phyloP scores from a whole-genome alignment of 2,888 invertebrate species.

The Ganaspis brasiliensis region DNA sequence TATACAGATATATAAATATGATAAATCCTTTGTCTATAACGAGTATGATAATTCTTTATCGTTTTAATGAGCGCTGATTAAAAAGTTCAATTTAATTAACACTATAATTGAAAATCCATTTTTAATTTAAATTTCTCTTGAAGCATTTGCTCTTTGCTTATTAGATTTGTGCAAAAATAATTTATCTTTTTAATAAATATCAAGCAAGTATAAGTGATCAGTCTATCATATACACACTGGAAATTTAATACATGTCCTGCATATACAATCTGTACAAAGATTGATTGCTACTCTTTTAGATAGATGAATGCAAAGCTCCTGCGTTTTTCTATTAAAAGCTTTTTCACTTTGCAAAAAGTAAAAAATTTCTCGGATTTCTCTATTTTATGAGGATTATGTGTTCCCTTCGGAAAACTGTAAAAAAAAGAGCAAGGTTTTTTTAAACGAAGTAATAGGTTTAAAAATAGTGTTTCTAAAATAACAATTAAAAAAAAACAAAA shows the following conservation, averaged over 20 bases:
- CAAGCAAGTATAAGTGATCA: background rate
- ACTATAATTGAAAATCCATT: background rate
- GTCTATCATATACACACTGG: background rate
- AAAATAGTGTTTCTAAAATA: no score
- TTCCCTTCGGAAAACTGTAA: no score
- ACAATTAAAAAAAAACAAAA: no score
- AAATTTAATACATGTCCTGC: slow-evolving; percentile 5
- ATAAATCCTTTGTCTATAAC: no score
- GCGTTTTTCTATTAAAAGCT: slow-evolving; percentile 32
- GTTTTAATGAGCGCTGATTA: no score
- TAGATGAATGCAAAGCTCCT: slow-evolving; percentile 20
- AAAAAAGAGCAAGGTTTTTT: no score
- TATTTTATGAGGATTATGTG: background rate
- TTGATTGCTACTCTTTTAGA: slow-evolving; percentile 20
- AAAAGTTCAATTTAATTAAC: no score
- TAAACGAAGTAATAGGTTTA: no score
- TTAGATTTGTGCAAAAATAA: background rate
- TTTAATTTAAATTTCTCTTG: background rate
- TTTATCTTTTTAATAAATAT: background rate
- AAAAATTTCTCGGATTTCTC: background rate
- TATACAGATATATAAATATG: no score
- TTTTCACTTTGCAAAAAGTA: background rate
- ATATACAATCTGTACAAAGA: slow-evolving; percentile 2
- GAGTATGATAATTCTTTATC: no score
- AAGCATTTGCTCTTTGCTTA: background rate